phyloP scores from a whole-genome alignment of 2,888 invertebrate species.

The Sussaba pulchella region DNA sequence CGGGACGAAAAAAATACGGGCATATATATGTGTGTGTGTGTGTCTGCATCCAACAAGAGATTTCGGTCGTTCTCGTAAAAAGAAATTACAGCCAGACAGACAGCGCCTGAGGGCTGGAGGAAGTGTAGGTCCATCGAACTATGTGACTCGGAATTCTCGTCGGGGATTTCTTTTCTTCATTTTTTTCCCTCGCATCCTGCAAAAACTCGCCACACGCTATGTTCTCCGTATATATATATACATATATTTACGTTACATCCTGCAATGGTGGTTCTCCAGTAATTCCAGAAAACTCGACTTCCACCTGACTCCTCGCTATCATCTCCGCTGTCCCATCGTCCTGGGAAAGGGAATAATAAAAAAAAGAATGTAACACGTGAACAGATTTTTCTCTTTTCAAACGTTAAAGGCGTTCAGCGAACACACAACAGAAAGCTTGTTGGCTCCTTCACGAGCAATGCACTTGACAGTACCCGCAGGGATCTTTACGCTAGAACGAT shows the following conservation, averaged over 20 bases:
- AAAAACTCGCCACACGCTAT: not conserved
- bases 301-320: slow-evolving; percentile 10
- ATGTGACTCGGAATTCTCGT: slow-evolving; percentile 16
- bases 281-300: slow-evolving; percentile 35
- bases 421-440: slow-evolving; percentile 1
- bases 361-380: not conserved
- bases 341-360: not conserved
- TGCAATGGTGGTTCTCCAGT: not conserved
- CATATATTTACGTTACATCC: no score
- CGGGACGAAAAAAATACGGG: not conserved
- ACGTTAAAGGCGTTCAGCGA: not conserved
- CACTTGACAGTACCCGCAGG: not conserved
- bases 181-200: slow-evolving; percentile 19
- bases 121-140: not conserved
- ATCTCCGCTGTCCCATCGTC: slow-evolving; percentile 1
- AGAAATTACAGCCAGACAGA: slow-evolving; percentile 30
- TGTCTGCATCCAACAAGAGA: not conserved
- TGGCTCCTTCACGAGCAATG: not conserved
- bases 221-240: no score
- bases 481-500: not conserved
- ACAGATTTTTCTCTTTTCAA: not conserved
- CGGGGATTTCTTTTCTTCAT: no score
- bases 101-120: not conserved
- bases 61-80: slow-evolving; percentile 48
- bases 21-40: not conserved